Conservation (phyloP, 1,140 invertebrate genomes). For the Bursaphelenchus mucronatus region DNA sequence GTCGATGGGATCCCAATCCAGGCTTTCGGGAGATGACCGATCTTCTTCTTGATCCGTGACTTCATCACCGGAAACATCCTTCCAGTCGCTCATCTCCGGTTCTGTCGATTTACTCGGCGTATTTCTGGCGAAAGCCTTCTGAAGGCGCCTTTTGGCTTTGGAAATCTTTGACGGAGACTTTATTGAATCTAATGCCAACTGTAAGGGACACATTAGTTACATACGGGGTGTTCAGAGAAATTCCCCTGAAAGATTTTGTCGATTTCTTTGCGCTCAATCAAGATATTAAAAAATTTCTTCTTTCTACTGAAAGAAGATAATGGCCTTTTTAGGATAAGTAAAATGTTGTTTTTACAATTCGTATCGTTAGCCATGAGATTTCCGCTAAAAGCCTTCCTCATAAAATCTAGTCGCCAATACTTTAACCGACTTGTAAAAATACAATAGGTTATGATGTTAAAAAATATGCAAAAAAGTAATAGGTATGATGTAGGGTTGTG, state of each 20-base stretch:
- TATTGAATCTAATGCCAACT: conserved; percentile 9
- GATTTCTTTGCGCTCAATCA: conserved; percentile 7
- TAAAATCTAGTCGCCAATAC: too few species aligned
- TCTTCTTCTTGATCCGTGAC: neutral
- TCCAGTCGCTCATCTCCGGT: conserved; percentile 18
- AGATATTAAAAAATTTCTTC: neutral
- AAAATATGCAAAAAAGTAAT: too few species aligned
- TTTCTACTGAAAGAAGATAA: neutral
- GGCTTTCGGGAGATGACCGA: conserved; percentile 9
- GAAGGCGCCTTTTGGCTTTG: conserved; percentile 20
- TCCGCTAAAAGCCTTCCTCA: conserved; percentile 17
- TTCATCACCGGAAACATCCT: conserved; percentile 6
- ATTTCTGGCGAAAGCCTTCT: neutral
- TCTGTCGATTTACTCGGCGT: conserved; percentile 3
- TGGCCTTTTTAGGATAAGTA: too few species aligned
- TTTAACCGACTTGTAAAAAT: too few species aligned
- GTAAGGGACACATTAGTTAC: neutral
- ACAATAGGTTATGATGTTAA: too few species aligned
- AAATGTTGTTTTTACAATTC: conserved; percentile 21
- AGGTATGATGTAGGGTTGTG: too few species aligned
- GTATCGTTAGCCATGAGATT: conserved; percentile 40
- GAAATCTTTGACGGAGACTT: conserved; percentile 18
- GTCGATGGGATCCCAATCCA: conserved; percentile 28
- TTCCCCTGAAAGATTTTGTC: neutral
- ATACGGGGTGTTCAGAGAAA: neutral